These are phyloP conservation scores for Cygnus buccinator DNA, from an alignment of 2,113 vertebrate species.

Conservation along the genomic window DNA sequence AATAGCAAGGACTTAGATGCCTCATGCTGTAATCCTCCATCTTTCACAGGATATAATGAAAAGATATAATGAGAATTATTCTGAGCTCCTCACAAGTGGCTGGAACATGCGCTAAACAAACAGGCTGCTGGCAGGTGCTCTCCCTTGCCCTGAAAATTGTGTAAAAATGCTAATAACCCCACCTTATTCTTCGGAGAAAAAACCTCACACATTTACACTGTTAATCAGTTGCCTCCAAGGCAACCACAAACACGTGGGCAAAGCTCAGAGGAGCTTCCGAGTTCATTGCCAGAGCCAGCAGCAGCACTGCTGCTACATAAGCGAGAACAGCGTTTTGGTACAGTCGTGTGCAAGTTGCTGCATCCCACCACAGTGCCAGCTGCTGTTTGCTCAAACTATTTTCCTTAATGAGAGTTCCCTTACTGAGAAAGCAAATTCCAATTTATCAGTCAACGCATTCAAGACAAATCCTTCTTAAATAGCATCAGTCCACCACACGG, in stretches of 20 bases:
- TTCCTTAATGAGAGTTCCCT: neutral
- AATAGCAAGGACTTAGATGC: neutral
- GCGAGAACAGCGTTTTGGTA: neutral
- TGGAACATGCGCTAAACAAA: neutral
- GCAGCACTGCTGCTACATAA: neutral
- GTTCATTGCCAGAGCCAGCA: fast-evolving
- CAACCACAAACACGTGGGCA: neutral
- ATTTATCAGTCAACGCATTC: neutral
- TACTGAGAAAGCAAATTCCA: neutral
- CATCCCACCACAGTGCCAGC: neutral
- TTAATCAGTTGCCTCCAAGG: neutral
- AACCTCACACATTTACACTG: fast-evolving
- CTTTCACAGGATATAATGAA: fast-evolving
- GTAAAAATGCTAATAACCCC: neutral
- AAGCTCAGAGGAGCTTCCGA: neutral
- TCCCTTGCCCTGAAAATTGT: neutral
- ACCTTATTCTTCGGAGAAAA: neutral
- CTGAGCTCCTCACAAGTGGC: neutral
- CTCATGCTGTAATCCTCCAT: neutral
- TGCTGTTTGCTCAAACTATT: neutral
- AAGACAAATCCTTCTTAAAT: neutral
- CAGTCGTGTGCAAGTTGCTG: fast-evolving
- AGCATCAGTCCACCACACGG: neutral
- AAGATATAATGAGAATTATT: neutral
- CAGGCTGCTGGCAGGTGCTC: neutral